Evolutionary conservation across 2,113 vertebrate genomes (phyloP).

Genomic region (Ammodytes dubius): DNA sequence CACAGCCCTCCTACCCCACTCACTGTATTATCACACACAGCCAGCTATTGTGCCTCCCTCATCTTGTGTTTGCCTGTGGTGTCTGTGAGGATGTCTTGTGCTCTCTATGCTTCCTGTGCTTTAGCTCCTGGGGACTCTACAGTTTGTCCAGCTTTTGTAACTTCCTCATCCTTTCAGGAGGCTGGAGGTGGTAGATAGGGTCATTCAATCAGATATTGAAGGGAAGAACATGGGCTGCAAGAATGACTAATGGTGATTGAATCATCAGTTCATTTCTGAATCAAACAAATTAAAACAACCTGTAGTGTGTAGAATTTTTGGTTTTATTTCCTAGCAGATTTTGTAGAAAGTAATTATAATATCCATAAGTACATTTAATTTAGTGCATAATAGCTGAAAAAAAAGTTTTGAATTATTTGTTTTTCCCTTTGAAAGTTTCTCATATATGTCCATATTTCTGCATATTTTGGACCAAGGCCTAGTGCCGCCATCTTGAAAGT

Average conservation of each 20-base stretch:
- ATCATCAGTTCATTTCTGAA: not conserved
- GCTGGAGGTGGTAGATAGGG: not conserved
- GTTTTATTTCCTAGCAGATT: no score
- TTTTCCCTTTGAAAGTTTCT: no score
- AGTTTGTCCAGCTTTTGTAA: slow-evolving; percentile 31
- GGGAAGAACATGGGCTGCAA: not conserved
- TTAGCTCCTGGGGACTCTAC: slow-evolving; percentile 11
- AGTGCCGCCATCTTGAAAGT: no score
- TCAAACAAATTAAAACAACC: no score
- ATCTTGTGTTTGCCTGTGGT: slow-evolving; percentile 38
- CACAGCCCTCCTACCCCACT: not conserved
- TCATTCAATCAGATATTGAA: not conserved
- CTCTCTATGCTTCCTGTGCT: slow-evolving; percentile 23
- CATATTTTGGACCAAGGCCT: no score
- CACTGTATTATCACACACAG: slow-evolving; percentile 31
- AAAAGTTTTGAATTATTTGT: no score
- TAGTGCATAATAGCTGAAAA: no score
- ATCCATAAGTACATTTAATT: no score
- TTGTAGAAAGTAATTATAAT: no score
- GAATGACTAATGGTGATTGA: not conserved
- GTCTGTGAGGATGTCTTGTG: slow-evolving; percentile 20
- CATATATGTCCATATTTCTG: no score
- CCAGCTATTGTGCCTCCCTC: slow-evolving; percentile 35
- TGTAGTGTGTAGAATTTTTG: no score
- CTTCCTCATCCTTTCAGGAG: not conserved